Evolutionary conservation across 2,888 invertebrate species (phyloP).

Genomic region (Catocala fraxini): DNA sequence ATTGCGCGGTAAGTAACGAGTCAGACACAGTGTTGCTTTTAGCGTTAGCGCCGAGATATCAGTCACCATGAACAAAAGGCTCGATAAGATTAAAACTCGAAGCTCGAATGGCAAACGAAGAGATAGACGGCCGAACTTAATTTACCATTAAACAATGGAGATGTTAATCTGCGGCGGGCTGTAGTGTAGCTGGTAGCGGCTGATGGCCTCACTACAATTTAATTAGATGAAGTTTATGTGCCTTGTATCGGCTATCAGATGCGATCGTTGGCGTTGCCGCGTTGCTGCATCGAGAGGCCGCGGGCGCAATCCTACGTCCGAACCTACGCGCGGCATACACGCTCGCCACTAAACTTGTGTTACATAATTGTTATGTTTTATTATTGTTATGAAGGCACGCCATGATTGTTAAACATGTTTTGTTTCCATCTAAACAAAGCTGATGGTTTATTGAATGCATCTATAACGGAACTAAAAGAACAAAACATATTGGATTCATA

Average conservation of each 20-base stretch:
- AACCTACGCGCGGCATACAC: slow-evolving; percentile 57
- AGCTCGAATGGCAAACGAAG: slow-evolving; percentile 65
- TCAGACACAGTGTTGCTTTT: slow-evolving; percentile 37
- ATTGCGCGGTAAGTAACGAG: slow-evolving; percentile 90
- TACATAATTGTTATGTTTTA: slow-evolving; percentile 62
- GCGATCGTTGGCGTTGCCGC: slow-evolving; percentile 57
- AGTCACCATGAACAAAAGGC: slow-evolving; percentile 48
- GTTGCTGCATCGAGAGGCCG: slow-evolving; percentile 53
- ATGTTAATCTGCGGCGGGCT: slow-evolving; percentile 74
- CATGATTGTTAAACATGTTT: slow-evolving; percentile 55
- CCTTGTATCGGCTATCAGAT: slow-evolving; percentile 74
- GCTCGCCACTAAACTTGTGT: slow-evolving; percentile 48
- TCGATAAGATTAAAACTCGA: slow-evolving; percentile 52
- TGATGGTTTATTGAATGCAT: slow-evolving; percentile 66
- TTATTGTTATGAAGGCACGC: slow-evolving; percentile 48
- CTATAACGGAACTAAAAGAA: slow-evolving; percentile 73
- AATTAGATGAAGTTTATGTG: slow-evolving; percentile 83
- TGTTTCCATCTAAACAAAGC: slow-evolving; percentile 63
- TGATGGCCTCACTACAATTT: slow-evolving; percentile 80
- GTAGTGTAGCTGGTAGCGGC: slow-evolving; percentile 59
- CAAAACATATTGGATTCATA: slow-evolving; percentile 64
- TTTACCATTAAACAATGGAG: slow-evolving; percentile 83
- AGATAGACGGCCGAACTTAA: slow-evolving; percentile 76
- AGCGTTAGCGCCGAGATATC: slow-evolving; percentile 47
- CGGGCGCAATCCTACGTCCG: slow-evolving; percentile 60